Conservation (phyloP, 2,797 vertebrate species). For the Poeciliopsis infans region DNA sequence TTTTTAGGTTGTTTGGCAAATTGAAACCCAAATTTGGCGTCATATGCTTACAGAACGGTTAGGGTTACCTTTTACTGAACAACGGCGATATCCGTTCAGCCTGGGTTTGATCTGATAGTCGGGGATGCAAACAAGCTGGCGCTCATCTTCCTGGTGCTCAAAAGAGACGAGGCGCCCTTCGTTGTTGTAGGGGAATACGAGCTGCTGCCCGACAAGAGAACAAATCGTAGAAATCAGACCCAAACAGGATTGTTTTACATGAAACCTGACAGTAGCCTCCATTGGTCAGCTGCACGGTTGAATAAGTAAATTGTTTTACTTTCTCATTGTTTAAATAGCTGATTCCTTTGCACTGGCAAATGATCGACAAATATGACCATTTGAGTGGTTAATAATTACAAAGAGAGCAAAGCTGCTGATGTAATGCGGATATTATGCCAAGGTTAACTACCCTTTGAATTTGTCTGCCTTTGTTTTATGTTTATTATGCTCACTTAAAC, state of each 20-base stretch:
- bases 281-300: neutral
- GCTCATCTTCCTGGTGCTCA: neutral
- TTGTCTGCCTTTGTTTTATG: conserved; percentile 1
- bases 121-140: neutral
- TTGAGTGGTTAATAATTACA: neutral
- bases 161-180: neutral
- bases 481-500: neutral
- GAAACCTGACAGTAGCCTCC: neutral
- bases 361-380: neutral
- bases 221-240: neutral
- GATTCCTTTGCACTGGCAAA: neutral
- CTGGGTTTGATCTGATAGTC: conserved; percentile 20
- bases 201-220: neutral
- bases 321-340: conserved; percentile 1
- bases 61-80: neutral
- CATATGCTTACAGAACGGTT: conserved; percentile 1
- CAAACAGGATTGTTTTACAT: neutral
- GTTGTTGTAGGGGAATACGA: neutral
- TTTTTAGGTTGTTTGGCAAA: conserved; percentile 7
- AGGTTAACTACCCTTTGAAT: neutral
- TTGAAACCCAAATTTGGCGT: neutral
- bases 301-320: neutral
- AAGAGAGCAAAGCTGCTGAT: neutral
- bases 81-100: conserved; percentile 2
- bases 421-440: neutral